Evolutionary conservation across 2,888 invertebrate genomes (phyloP), one percentile per base, ranked within the genome.

Genomic region (Platycnemis pennipes): DNA sequence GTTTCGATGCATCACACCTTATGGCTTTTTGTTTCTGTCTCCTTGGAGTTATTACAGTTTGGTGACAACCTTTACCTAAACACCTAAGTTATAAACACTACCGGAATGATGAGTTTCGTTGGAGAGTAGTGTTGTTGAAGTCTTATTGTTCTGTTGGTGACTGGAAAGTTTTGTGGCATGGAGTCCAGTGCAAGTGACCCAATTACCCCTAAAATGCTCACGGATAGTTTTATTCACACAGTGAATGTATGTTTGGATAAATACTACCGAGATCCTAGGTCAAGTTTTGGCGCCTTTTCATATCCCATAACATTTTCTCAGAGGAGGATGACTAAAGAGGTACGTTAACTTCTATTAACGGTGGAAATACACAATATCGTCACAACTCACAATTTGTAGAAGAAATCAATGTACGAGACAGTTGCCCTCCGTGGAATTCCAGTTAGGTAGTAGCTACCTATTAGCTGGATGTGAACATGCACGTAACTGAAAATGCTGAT

Each of bases 241-340:
- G 91, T 91, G 11, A 91, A 91, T 26, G 16, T 44, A 63, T 91
- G 91, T 44, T 91, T 91, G 45, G 42, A 44, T 44, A n/a, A 63
- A 44, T 63, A 91, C n/a, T 91, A 91, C n/a, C 44, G 44, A 56
- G 63, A 91, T 42, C 91, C 91, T 2, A n/a, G 22, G 7, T 91
- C 69, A 44, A 26, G 56, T 56, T 56, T 91, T 91, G 91, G 91
- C 44, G 7, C 45, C 4, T 16, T n/a, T 63, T 69, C 56, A 44
- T 44, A 91, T 16, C 1, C 91, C 5, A n/a, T 22, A 4, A 44
- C 42, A 44, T 13, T 44, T 44, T 53, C 1, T 42, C 22, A 56
- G 13, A 63, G 49, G n/a, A n/a, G 56, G 42, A 91, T 44, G 69
- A 56, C 5, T 7, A 56, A 63, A 69, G 44, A 91, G 91, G 91